phyloP scores from a whole-genome alignment of 2,888 invertebrate genomes.

The Mactromeris polynyma region DNA sequence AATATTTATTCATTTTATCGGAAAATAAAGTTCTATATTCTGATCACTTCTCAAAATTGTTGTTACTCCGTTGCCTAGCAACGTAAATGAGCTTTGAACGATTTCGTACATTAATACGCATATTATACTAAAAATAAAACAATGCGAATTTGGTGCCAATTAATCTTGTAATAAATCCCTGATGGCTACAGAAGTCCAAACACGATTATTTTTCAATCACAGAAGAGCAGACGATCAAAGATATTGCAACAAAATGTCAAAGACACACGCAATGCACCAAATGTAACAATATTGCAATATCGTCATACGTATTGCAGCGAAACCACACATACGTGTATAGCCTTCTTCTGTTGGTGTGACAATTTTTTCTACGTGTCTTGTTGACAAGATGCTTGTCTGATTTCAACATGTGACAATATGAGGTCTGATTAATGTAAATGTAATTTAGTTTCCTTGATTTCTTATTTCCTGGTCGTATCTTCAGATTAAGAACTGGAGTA shows the following conservation, averaged over 20 bases:
- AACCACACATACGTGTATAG: no score
- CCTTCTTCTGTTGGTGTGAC: no score
- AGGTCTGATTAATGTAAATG: neutral
- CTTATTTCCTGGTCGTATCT: neutral
- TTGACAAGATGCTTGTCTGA: neutral
- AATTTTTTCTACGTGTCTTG: no score
- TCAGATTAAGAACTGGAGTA: neutral
- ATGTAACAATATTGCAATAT: no score
- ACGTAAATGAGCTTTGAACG: neutral
- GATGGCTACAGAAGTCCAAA: neutral
- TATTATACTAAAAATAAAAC: no score
- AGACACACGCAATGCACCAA: no score
- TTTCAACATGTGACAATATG: neutral
- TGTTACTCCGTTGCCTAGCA: neutral
- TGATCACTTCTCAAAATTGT: neutral
- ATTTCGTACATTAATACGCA: no score
- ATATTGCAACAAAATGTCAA: no score
- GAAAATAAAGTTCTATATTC: neutral
- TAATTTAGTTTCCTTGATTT: slow-evolving; percentile 1
- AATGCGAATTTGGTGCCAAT: neutral
- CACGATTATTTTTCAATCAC: neutral
- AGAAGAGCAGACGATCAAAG: neutral
- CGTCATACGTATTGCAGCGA: no score
- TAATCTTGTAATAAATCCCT: neutral
- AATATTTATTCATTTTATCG: no score